Percentiles rank a stretch among this genome's conserved stretches.
These are phyloP conservation scores for Acipenser transmontanus DNA, from an alignment of 2,797 vertebrate genomes.

Conservation along the genomic window DNA sequence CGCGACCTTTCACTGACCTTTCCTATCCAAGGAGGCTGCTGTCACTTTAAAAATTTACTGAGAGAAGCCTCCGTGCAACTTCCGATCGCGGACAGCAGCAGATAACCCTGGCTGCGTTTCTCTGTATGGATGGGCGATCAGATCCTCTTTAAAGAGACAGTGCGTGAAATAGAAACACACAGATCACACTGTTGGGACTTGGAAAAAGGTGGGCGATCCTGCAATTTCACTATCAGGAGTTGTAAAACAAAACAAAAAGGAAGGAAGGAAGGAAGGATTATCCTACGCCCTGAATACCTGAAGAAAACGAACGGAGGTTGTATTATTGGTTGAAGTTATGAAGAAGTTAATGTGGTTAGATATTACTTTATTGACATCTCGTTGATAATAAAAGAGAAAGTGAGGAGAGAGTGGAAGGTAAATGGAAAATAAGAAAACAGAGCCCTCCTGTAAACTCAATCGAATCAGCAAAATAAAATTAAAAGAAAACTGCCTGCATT, in stretches of 20 bases:
- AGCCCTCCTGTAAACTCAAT: background rate
- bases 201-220: slow-evolving; percentile 36
- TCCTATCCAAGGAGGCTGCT: slow-evolving; percentile 67
- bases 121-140: slow-evolving; percentile 51
- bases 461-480: slow-evolving; percentile 6
- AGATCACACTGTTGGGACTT: slow-evolving; percentile 27
- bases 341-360: slow-evolving; percentile 45
- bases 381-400: slow-evolving; percentile 29
- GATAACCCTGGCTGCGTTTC: slow-evolving; percentile 44
- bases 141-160: slow-evolving; percentile 61
- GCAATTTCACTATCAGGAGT: slow-evolving; percentile 30
- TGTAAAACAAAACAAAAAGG: slow-evolving; percentile 18
- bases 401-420: slow-evolving; percentile 20
- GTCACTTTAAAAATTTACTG: slow-evolving; percentile 80
- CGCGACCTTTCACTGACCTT: slow-evolving; percentile 84
- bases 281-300: slow-evolving; percentile 15
- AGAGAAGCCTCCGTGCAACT: slow-evolving; percentile 62
- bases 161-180: slow-evolving; percentile 47
- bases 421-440: background rate
- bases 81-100: slow-evolving; percentile 54
- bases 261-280: slow-evolving; percentile 32
- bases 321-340: slow-evolving; percentile 37
- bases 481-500: slow-evolving; percentile 2
- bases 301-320: slow-evolving; percentile 23
- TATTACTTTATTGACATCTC: slow-evolving; percentile 27